Base-by-base conservation (phyloP, 2,113 vertebrate species). In the Falcunculus frontatus region DNA sequence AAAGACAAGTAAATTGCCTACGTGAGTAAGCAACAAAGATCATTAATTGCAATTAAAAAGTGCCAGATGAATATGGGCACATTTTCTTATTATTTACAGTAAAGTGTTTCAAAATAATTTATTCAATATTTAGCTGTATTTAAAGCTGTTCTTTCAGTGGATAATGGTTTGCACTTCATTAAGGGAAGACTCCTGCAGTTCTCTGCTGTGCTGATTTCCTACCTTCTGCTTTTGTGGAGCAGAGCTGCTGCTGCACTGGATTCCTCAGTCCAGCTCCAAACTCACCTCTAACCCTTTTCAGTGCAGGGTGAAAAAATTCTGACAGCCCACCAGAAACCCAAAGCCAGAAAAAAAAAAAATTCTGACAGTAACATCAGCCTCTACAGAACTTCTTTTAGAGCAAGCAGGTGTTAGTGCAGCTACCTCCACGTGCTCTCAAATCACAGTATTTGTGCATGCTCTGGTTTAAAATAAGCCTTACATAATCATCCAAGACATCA, bases 71-170 rank as follows among this genome's bases (percentile, higher is more conserved):
- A 73, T 87, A 95, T 3, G 21, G 70, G 39, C 67, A 42, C 93
- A 93, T 89, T 56, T 82, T 46, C 73, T 91, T 79, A 68, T 84
- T 93, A 94, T 96, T 95, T 95, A 89, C 84, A 82, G 69, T 69
- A 79, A 89, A 91, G 74, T 41, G 44, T 59, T 96, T 93, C 50
- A 37, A 90, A 91, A 65, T 85, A 5, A 79, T 93, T 70, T 93
- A 95, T 93, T 91, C 94, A 95, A 74, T 87, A 96, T 83, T 96
- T 65, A 95, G 74, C 59, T 55, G 12, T 46, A 63, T 88, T 85
- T 86, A 52, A 82, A 72, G 68, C 49, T 67, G 59, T 62, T 88
- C 42, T 85, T 91, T 90, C 91, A 93, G 63, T 29, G 64, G 69
- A 56, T 91, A 85, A 93, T 95, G 75, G 21, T 64, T 90, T 78